Evolutionary conservation across 2,888 invertebrate species (phyloP).

Genomic region (Choreutis nemorana): DNA sequence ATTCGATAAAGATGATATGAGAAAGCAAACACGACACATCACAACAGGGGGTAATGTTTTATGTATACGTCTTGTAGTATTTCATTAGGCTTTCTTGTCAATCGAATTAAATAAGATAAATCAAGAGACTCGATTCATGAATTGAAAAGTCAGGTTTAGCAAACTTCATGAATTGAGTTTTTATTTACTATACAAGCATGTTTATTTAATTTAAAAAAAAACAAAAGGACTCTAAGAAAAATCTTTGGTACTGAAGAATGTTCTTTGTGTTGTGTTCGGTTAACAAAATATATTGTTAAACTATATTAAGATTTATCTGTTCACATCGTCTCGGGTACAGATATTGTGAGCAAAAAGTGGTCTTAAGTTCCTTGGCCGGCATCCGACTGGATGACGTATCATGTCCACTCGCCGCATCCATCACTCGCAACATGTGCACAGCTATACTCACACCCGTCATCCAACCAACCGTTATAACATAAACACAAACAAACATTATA

Average conservation of each 20-base stretch:
- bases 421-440: constrained; percentile 15
- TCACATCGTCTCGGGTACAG: constrained; percentile 12
- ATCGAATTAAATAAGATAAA: constrained; percentile 9
- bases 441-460: neutral
- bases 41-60: constrained; percentile 53
- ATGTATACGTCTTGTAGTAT: constrained; percentile 32
- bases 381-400: constrained; percentile 22
- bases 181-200: no score
- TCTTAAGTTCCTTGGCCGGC: constrained; percentile 10
- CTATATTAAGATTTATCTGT: constrained; percentile 13
- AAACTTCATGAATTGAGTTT: neutral
- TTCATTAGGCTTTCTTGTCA: constrained; percentile 38
- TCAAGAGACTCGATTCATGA: neutral
- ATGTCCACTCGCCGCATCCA: constrained; percentile 22
- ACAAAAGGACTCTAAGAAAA: no score
- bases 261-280: no score
- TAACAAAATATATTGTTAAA: constrained; percentile 13
- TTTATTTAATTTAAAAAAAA: neutral
- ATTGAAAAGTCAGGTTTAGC: no score
- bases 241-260: no score
- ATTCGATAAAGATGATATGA: constrained; percentile 44
- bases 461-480: neutral
- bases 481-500: neutral
- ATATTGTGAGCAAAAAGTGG: constrained; percentile 15
- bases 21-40: constrained; percentile 44